These are phyloP conservation scores for Salvelinus sp. DNA, from an alignment of 2,113 vertebrate genomes.

Conservation along the genomic window DNA sequence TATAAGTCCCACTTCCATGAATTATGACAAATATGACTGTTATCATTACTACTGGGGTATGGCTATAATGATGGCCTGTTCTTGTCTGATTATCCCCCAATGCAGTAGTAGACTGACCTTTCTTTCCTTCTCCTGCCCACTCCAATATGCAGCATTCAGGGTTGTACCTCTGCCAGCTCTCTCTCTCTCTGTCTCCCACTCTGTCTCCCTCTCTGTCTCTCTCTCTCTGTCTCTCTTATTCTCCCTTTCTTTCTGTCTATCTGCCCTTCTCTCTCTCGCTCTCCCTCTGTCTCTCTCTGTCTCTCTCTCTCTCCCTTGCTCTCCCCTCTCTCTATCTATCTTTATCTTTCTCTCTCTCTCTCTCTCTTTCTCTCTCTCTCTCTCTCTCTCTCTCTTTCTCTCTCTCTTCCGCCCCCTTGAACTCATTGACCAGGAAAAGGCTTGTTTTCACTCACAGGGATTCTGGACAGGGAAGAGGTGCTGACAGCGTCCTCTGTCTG, in stretches of 20 bases:
- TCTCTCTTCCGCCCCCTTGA: conserved; percentile 53
- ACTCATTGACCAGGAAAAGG: conserved; percentile 71
- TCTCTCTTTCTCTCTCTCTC: too few species aligned
- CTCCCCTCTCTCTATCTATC: too few species aligned
- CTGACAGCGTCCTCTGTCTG: conserved; percentile 57
- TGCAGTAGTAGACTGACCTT: conserved; percentile 63
- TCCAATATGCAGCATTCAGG: conserved; percentile 53
- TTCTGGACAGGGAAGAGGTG: conserved; percentile 48
- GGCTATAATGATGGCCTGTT: conserved; percentile 41
- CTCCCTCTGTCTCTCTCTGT: conserved; percentile 52
- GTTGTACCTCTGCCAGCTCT: conserved; percentile 51
- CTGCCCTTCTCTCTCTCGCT: conserved; percentile 52
- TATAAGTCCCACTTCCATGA: conserved; percentile 26
- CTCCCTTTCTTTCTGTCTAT: too few species aligned
- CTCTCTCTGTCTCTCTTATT: conserved; percentile 42
- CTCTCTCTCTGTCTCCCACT: not conserved
- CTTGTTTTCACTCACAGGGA: conserved; percentile 58
- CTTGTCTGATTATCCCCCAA: conserved; percentile 48
- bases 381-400: conserved; percentile 47
- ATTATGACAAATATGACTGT: conserved; percentile 37
- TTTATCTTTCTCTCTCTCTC: conserved; percentile 3
- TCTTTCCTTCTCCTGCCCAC: conserved; percentile 47
- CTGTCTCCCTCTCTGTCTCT: conserved; percentile 27
- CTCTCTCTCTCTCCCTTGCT: conserved; percentile 23
- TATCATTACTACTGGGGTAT: conserved; percentile 49